A percentile compares a stretch with the other conserved stretches of the same genome.
These are phyloP conservation scores for Propithecus coquereli DNA, from an alignment of 2,113 vertebrate species.

Conservation along the genomic window DNA sequence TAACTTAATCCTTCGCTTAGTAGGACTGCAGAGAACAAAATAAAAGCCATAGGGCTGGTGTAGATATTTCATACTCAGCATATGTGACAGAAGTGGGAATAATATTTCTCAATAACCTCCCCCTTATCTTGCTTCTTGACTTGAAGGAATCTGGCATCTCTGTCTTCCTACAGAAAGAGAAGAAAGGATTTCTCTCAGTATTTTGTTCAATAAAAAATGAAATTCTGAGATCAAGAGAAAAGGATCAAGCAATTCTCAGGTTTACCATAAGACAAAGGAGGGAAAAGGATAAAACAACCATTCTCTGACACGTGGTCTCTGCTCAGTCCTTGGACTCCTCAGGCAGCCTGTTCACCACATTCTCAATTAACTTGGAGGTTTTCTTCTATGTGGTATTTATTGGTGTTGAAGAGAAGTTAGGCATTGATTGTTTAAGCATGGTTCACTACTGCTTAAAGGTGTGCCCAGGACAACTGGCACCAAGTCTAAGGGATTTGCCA, in stretches of 20 bases:
- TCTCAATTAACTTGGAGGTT: background rate
- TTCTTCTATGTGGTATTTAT: background rate
- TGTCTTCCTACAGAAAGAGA: background rate
- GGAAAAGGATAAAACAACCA: background rate
- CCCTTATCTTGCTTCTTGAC: background rate
- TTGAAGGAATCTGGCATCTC: background rate
- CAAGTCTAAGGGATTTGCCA: background rate
- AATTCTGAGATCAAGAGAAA: conserved; percentile 1
- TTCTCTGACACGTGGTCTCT: background rate
- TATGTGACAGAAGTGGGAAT: background rate
- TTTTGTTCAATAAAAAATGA: background rate
- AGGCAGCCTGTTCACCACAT: background rate
- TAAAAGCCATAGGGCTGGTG: background rate
- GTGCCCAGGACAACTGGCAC: background rate
- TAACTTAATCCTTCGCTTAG: background rate
- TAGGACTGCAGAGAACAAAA: background rate
- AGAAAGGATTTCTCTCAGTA: background rate
- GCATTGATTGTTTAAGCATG: background rate
- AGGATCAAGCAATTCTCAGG: background rate
- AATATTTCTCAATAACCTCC: background rate
- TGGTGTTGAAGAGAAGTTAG: background rate
- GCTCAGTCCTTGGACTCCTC: background rate
- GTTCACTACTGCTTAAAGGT: background rate
- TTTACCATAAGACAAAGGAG: background rate
- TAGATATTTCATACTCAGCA: background rate